Percentiles rank a stretch among this genome's conserved stretches.
phyloP scores from a whole-genome alignment of 1,140 invertebrate genomes.

The Glossosoma conforme region DNA sequence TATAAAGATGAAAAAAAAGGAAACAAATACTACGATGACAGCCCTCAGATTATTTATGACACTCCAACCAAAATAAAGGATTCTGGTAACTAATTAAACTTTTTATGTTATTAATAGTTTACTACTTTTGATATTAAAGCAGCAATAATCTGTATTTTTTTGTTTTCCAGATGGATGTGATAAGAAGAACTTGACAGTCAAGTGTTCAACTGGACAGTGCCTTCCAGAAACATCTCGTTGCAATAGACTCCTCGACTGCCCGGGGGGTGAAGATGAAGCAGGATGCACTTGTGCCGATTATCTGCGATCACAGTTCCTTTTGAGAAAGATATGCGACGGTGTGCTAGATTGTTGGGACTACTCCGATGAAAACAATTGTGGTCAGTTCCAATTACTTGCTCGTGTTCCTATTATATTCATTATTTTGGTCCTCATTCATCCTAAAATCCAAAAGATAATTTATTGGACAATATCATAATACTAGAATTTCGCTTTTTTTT shows the following conservation, averaged over 20 bases:
- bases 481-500: too few relatives aligned
- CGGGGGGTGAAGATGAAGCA: conserved; percentile 65
- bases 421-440: too few relatives aligned
- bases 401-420: too few relatives aligned
- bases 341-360: conserved; percentile 75
- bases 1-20: conserved; percentile 43
- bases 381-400: too few relatives aligned
- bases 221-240: conserved; percentile 62
- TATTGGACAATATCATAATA: too few relatives aligned
- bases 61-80: conserved; percentile 14
- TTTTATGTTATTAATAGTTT: neutral
- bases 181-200: conserved; percentile 45
- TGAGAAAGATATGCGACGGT: conserved; percentile 76
- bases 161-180: conserved; percentile 43
- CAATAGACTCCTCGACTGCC: conserved; percentile 70
- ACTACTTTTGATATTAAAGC: neutral
- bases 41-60: conserved; percentile 12
- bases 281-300: conserved; percentile 75
- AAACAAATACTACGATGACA: conserved; percentile 36
- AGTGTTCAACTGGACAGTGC: conserved; percentile 63
- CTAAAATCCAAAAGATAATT: too few relatives aligned
- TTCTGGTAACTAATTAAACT: conserved; percentile 16
- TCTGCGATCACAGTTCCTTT: conserved; percentile 60
- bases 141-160: conserved; percentile 1
- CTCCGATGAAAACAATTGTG: conserved; percentile 73